Percentiles rank a stretch among this genome's conserved stretches.
These are phyloP conservation scores for Drosophila hawaiiensis DNA, from an alignment of 2,888 invertebrate species.

Conservation along the genomic window DNA sequence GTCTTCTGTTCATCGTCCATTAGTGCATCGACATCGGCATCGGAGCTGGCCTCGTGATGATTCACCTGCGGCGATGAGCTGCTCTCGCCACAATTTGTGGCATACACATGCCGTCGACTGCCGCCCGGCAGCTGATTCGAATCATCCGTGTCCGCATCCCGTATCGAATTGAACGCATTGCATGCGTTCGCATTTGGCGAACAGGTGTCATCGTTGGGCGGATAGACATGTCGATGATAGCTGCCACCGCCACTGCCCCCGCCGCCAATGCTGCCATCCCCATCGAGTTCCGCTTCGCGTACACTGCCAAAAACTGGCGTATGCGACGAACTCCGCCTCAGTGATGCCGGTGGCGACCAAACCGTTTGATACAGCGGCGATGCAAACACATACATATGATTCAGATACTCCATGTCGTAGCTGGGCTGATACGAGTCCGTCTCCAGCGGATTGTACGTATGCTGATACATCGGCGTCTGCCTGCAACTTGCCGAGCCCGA, in stretches of 20 bases:
- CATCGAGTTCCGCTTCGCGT: slow-evolving; percentile 83
- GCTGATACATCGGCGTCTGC: slow-evolving; percentile 85
- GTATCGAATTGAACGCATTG: slow-evolving; percentile 84
- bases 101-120: slow-evolving; percentile 83
- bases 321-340: slow-evolving; percentile 84
- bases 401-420: slow-evolving; percentile 84
- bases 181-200: slow-evolving; percentile 84
- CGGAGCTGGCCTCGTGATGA: slow-evolving; percentile 73
- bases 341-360: slow-evolving; percentile 85
- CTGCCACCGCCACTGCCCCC: slow-evolving; percentile 74
- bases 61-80: slow-evolving; percentile 84
- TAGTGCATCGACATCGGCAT: slow-evolving; percentile 72
- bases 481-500: slow-evolving; percentile 85
- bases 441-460: slow-evolving; percentile 85
- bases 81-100: slow-evolving; percentile 84
- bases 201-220: slow-evolving; percentile 84
- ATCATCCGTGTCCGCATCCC: slow-evolving; percentile 84
- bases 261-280: slow-evolving; percentile 74
- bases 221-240: slow-evolving; percentile 84
- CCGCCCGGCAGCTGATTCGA: slow-evolving; percentile 82
- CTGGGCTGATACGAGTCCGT: slow-evolving; percentile 85
- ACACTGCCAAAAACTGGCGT: slow-evolving; percentile 85
- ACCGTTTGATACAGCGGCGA: slow-evolving; percentile 85
- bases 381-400: slow-evolving; percentile 85
- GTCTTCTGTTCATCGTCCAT: slow-evolving; percentile 77